Base-by-base conservation (phyloP, 1,140 invertebrate species). In the Lepidotrigona ventralis region DNA sequence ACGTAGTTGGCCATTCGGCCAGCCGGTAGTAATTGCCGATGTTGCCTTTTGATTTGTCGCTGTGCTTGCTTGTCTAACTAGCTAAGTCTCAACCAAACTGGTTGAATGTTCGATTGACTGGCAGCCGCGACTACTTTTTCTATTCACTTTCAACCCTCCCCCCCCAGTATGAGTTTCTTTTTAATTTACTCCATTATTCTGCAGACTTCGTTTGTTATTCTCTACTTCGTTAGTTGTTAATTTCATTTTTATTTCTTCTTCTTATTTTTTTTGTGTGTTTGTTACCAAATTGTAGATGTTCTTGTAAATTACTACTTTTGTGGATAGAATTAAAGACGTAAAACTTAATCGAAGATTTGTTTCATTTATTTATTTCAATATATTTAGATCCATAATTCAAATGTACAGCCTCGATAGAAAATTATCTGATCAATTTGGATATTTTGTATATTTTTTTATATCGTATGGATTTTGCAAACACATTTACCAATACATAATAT, bases 21-120 rank as follows among this genome's bases (percentile, higher is more conserved):
- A 33, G 15, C 56, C 54, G 14, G 53, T 75, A 29, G 46, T 70
- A 21, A 21, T 33, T 33, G 33, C 54, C 33, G 39, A 58, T 83
- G 71, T 75, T 69, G 56, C 68, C 29, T 26, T 56, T 56, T 63
- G 85, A 79, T 85, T 76, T 77, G 75, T 70, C 75, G 69, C 33
- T 70, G 71, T 58, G 33, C 21, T 53, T 53, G 21, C 11, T 68
- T 29, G 39, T 73, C 26, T 39, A 39, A 68, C 15, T 69, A n/a
- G n/a, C 51, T n/a, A 15, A 29, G 56, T 29, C 39, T 85, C 17
- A 33, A 17, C 46, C 26, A 33, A 8, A 33, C 14, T 78, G 26
- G 11, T 39, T 54, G 39, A 60, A 68, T 23, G 53, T n/a, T 71
- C 69, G 26, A 26, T 12, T 68, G 29, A 29, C 33, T 33, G 51